phyloP scores from a whole-genome alignment of 37 sponge, comb jelly and placozoan species.

The Cliona cf. orientalis region DNA sequence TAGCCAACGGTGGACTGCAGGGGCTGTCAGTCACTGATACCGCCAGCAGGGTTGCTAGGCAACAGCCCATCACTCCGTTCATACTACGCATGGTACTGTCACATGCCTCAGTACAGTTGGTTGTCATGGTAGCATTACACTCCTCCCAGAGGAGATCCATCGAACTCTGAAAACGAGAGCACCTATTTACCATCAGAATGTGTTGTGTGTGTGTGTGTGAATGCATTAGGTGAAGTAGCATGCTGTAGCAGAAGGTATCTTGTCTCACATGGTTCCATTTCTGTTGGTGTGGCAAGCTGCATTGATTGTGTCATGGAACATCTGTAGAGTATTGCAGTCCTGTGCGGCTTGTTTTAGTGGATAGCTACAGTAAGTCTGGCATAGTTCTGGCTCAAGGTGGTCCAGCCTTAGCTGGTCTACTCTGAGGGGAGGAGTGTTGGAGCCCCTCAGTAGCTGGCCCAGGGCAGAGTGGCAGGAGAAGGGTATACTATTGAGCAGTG shows the following conservation, averaged over 20 bases:
- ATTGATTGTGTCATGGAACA: background rate
- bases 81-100: background rate
- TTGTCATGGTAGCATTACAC: background rate
- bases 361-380: constrained; percentile 7
- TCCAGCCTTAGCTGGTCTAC: background rate
- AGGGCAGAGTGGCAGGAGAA: constrained; percentile 11
- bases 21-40: no score
- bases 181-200: background rate
- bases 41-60: background rate
- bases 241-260: no score
- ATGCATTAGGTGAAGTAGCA: no score
- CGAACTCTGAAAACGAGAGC: background rate
- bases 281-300: background rate
- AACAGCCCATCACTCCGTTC: background rate
- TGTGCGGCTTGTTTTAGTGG: constrained; percentile 21
- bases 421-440: background rate
- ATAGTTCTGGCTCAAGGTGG: constrained; percentile 1
- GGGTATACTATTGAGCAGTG: constrained; percentile 1
- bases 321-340: background rate
- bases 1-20: no score
- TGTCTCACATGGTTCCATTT: background rate
- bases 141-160: background rate
- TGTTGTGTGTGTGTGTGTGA: background rate
- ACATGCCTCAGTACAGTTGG: background rate
- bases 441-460: background rate